Conservation (phyloP, 2,888 invertebrate species). For the Drosophila rubida region DNA sequence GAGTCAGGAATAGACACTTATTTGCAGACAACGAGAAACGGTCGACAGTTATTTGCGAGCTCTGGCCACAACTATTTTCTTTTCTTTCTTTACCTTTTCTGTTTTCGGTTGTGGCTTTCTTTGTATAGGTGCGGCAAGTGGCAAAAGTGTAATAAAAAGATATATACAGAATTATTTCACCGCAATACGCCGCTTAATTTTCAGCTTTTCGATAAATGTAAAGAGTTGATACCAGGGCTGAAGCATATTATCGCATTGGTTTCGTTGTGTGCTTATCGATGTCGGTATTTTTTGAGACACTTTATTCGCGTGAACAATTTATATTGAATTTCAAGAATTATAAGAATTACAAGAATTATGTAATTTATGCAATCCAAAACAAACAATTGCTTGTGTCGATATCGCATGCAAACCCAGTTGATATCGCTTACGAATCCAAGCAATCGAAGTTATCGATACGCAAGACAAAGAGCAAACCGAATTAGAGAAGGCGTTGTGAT, state of each 20-base stretch:
- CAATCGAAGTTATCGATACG: background rate
- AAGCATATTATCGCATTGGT: background rate
- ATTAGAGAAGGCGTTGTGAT: background rate
- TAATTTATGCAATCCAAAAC: too few relatives aligned
- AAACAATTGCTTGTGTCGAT: too few relatives aligned
- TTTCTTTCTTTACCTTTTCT: background rate
- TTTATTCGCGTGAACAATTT: too few relatives aligned
- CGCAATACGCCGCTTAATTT: background rate
- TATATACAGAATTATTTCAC: background rate
- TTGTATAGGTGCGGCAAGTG: conserved; percentile 33
- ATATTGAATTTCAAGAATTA: too few relatives aligned
- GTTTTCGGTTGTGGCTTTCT: background rate
- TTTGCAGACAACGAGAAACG: too few relatives aligned
- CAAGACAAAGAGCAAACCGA: background rate
- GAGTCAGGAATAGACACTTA: too few relatives aligned
- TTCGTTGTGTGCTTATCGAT: too few relatives aligned
- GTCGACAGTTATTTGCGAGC: too few relatives aligned
- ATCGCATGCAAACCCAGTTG: too few relatives aligned
- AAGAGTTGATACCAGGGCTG: background rate
- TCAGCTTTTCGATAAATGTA: background rate
- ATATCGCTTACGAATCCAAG: background rate
- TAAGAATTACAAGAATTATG: too few relatives aligned
- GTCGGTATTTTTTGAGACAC: too few relatives aligned
- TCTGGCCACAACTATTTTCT: conserved; percentile 15
- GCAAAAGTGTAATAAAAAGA: conserved; percentile 6